Evolutionary conservation across 2,888 invertebrate genomes (phyloP), one percentile per base, ranked within the genome.

Genomic region (Phymatocera aterrima): DNA sequence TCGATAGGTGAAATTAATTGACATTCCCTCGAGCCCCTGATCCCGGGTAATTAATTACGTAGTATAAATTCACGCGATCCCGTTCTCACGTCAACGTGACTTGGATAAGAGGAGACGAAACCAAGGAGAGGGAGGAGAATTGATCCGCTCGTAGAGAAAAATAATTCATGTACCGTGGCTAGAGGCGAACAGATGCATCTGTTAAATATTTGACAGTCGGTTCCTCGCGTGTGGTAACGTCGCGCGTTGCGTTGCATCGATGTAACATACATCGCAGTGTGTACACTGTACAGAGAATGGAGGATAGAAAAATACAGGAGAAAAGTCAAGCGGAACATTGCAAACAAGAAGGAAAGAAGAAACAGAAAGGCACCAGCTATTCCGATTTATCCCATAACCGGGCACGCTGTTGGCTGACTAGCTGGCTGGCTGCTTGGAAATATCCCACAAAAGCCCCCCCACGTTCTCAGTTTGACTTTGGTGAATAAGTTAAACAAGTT

Each of bases 401-500:
- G n/a, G n/a, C n/a, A n/a, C n/a, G n/a, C n/a, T n/a, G n/a, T n/a
- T 43, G 68, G 43, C n/a, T 24, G 43, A 31, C 15, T 10, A 28
- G 21, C 43, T 6, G 0, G 8, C 21, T 6, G 28, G 31, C 43
- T 43, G 43, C 21, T 43, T 68, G 24, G 68, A 68, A n/a, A 75
- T 21, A 75, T 57, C 75, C 75, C 54, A 60, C 40, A 57, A 75
- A 75, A 75, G 24, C 68, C 68, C 64, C 40, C 10, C 54, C 40
- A 46, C 68, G 48, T 37, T 57, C 40, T 74, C 31, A 10, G 18
- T 74, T 74, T 74, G n/a, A 75, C 75, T 75, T 57, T 75, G 40
- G 51, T 78, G 57, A 78, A 68, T 78, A 78, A 78, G 54, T 51
- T 54, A 51, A 68, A 70, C 78, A 78, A 51, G 68, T 65, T 78